A percentile compares a stretch with the other conserved stretches of the same genome.
These are phyloP conservation scores for Heterohyrax brucei DNA, from an alignment of 2,797 vertebrate species.

Conservation along the genomic window DNA sequence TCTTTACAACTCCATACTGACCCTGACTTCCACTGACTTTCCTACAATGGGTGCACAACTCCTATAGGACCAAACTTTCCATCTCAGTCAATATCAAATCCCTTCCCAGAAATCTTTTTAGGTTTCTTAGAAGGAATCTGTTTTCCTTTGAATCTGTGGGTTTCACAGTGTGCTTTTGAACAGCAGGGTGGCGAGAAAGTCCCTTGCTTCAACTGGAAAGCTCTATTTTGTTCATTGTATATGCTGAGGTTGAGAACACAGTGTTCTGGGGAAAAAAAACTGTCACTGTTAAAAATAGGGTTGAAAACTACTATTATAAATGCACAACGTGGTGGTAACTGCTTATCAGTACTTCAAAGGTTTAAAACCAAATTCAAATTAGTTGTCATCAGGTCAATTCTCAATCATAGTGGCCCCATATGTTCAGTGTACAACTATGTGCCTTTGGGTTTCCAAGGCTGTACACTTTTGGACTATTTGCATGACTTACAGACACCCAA, in stretches of 20 bases:
- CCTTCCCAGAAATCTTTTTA: background rate
- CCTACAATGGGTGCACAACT: background rate
- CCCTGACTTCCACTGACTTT: background rate
- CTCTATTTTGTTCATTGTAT: background rate
- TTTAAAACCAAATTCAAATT: no score
- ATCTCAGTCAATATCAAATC: background rate
- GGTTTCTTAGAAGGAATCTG: background rate
- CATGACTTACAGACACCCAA: background rate
- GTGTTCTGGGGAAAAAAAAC: background rate
- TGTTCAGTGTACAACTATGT: no score
- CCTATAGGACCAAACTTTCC: background rate
- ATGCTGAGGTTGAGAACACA: background rate
- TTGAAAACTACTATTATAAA: conserved; percentile 13
- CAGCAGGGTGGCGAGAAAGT: background rate
- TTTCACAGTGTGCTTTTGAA: background rate
- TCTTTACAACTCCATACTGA: background rate
- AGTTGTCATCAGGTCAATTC: background rate
- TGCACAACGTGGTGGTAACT: background rate
- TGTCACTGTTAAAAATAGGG: background rate
- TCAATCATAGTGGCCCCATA: background rate
- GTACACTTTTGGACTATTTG: background rate
- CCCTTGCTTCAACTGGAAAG: background rate
- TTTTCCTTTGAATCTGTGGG: background rate
- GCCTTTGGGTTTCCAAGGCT: background rate
- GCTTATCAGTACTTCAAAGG: background rate